phyloP scores from a whole-genome alignment of 2,113 vertebrate species.

The Microtus oregoni region DNA sequence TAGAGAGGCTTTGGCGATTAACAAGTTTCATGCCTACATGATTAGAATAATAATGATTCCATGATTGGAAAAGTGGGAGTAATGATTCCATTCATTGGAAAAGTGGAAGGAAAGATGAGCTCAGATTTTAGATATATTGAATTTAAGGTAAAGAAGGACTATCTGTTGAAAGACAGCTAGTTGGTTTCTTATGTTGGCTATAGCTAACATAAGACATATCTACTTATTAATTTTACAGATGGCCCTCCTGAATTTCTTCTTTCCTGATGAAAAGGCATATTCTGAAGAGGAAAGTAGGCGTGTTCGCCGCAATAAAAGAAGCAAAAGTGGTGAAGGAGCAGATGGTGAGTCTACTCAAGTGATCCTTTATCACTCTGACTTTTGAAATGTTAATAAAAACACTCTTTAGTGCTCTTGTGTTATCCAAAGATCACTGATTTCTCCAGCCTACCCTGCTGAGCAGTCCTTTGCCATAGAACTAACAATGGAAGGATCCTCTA shows the following conservation, averaged over 20 bases:
- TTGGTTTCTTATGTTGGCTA: constrained; percentile 10
- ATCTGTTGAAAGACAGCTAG: constrained; percentile 15
- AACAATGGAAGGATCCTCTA: constrained; percentile 1
- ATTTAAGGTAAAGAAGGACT: constrained; percentile 49
- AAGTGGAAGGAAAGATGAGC: background rate
- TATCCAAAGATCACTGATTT: constrained; percentile 24
- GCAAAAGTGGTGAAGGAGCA: constrained; percentile 88
- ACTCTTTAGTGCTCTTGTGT: constrained; percentile 7
- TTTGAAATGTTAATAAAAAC: constrained; percentile 1
- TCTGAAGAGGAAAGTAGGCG: constrained; percentile 84
- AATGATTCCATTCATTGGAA: background rate
- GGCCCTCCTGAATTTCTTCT: constrained; percentile 88
- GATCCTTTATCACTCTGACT: constrained; percentile 38
- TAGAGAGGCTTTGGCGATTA: constrained; percentile 17
- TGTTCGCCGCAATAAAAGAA: constrained; percentile 88
- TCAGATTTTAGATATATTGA: constrained; percentile 36
- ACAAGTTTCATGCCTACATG: background rate
- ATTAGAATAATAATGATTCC: constrained; percentile 15
- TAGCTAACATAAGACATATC: constrained; percentile 48
- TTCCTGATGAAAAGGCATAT: constrained; percentile 85
- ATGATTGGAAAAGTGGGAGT: background rate
- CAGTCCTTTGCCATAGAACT: constrained; percentile 12
- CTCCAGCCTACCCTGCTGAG: background rate
- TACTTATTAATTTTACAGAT: constrained; percentile 82
- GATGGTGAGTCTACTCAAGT: constrained; percentile 85